Evolutionary conservation across 2,113 vertebrate genomes (phyloP).

Genomic region (Pampusana beccarii): DNA sequence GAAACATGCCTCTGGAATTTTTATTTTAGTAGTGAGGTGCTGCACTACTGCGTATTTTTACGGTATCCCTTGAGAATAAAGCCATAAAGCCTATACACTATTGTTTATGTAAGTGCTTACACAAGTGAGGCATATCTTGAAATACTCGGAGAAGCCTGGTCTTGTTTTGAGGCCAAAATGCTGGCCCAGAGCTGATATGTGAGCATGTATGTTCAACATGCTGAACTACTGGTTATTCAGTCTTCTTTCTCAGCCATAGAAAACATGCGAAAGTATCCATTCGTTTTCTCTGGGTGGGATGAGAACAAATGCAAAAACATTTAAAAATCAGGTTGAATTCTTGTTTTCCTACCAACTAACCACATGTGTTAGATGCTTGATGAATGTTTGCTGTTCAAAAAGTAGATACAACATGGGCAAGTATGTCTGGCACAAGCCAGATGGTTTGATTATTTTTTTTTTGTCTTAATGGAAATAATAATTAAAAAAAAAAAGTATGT

Average conservation of each 20-base stretch:
- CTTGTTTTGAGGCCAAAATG: not conserved
- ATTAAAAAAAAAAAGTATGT: not conserved
- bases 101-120: not conserved
- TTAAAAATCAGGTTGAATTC: not conserved
- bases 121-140: not conserved
- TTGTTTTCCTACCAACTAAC: conserved; percentile 14
- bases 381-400: not conserved
- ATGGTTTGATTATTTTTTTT: not conserved
- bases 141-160: not conserved
- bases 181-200: not conserved
- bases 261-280: not conserved
- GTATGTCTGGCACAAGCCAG: not conserved
- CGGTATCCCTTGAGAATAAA: not conserved
- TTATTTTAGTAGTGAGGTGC: not conserved
- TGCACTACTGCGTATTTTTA: not conserved
- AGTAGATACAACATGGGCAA: not conserved
- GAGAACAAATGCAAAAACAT: not conserved
- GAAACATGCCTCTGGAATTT: not conserved
- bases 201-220: not conserved
- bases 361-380: not conserved
- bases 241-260: not conserved
- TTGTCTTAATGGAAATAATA: not conserved
- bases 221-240: not conserved
- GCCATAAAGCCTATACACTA: not conserved
- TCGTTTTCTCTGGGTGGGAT: not conserved